Conservation (phyloP, 2,888 invertebrate species). For the Tillus elongatus region DNA sequence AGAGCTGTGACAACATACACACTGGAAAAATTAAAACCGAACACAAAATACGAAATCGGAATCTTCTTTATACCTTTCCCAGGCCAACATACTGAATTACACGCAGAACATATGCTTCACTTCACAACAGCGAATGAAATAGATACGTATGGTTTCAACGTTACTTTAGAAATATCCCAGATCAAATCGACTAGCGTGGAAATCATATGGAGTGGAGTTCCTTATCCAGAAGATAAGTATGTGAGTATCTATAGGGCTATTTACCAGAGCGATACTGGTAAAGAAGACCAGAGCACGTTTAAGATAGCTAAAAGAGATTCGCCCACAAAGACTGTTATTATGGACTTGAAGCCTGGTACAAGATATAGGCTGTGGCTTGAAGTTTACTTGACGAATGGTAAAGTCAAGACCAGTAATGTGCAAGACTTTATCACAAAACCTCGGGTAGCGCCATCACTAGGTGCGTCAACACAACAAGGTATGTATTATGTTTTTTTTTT, state of each 20-base stretch:
- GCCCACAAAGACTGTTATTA: constrained; percentile 55
- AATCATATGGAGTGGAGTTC: constrained; percentile 75
- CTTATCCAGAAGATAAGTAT: constrained; percentile 81
- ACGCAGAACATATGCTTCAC: constrained; percentile 60
- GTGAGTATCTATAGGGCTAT: constrained; percentile 83
- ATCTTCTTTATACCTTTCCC: constrained; percentile 77
- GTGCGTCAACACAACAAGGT: constrained; percentile 47
- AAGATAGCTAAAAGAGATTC: constrained; percentile 67
- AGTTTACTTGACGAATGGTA: constrained; percentile 81
- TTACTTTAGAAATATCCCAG: constrained; percentile 64
- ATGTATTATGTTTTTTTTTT: constrained; percentile 17
- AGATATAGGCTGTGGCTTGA: constrained; percentile 85
- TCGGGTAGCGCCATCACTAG: constrained; percentile 46
- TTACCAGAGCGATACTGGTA: constrained; percentile 65
- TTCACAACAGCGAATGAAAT: constrained; percentile 63
- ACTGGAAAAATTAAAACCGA: constrained; percentile 68
- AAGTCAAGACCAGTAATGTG: constrained; percentile 82
- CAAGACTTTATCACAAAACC: constrained; percentile 81
- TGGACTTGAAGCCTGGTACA: constrained; percentile 66
- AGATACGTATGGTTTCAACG: constrained; percentile 76
- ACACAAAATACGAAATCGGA: constrained; percentile 73
- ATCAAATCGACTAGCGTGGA: constrained; percentile 71
- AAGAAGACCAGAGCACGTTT: constrained; percentile 64
- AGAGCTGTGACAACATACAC: constrained; percentile 68
- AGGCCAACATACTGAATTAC: constrained; percentile 66